Percentiles rank a stretch among this genome's conserved stretches.
These are phyloP conservation scores for Andrena chrysosceles DNA, from an alignment of 2,888 invertebrate species.

Conservation along the genomic window DNA sequence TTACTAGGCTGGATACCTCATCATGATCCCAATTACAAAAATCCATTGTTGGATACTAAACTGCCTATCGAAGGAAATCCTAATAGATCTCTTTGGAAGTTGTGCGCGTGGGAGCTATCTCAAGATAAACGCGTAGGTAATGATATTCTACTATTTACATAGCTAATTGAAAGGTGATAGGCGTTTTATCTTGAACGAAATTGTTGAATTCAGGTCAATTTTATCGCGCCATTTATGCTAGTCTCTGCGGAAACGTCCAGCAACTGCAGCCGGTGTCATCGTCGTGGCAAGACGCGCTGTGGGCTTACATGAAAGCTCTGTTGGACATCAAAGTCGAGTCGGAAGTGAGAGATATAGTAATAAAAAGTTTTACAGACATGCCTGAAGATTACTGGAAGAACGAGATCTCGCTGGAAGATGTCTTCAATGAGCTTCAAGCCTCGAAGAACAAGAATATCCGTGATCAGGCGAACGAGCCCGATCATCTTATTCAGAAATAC, in stretches of 20 bases:
- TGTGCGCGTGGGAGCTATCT: constrained; percentile 88
- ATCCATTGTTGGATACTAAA: constrained; percentile 78
- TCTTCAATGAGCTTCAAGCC: constrained; percentile 89
- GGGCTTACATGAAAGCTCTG: constrained; percentile 94
- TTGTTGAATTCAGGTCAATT: constrained; percentile 73
- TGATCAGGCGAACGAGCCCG: constrained; percentile 88
- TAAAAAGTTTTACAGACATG: constrained; percentile 86
- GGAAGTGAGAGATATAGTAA: constrained; percentile 88
- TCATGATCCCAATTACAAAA: constrained; percentile 92
- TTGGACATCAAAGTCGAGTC: constrained; percentile 95
- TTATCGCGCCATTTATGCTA: constrained; percentile 82
- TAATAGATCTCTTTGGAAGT: constrained; percentile 92
- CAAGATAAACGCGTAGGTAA: constrained; percentile 81
- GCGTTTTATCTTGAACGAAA: not conserved
- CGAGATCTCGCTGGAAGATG: constrained; percentile 89
- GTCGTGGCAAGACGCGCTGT: constrained; percentile 96
- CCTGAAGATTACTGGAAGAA: constrained; percentile 90
- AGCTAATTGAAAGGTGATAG: not conserved
- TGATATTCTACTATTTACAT: constrained; percentile 10
- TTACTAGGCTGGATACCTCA: constrained; percentile 95
- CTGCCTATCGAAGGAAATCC: constrained; percentile 93
- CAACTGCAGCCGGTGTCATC: constrained; percentile 91
- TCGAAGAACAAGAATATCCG: constrained; percentile 87
- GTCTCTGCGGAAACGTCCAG: constrained; percentile 92
- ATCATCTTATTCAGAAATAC: constrained; percentile 93